phyloP scores from a whole-genome alignment of 1,140 invertebrate species.

The Rhopalosiphum maidis region DNA sequence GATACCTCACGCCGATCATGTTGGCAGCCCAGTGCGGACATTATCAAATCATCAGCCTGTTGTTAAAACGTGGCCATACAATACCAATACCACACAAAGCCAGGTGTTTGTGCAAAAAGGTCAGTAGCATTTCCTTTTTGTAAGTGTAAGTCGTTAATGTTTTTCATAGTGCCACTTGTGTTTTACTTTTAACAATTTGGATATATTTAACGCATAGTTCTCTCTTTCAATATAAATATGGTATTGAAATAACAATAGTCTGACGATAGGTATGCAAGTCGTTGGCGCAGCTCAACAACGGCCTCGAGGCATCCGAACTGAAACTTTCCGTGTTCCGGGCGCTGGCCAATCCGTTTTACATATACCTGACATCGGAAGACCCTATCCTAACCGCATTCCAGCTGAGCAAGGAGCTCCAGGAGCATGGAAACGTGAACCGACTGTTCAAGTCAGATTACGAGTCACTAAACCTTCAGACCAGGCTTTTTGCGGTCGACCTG shows the following conservation, averaged over 20 bases:
- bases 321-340: constrained; percentile 66
- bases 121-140: neutral
- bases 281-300: constrained; percentile 11
- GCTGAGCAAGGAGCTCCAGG: neutral
- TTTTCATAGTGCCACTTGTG: neutral
- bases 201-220: neutral
- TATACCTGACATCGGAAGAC: constrained; percentile 71
- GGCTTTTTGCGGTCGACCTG: neutral
- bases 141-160: too few species aligned
- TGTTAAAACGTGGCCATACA: constrained; percentile 69
- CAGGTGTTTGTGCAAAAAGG: constrained; percentile 68
- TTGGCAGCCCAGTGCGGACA: constrained; percentile 76
- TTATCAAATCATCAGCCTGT: constrained; percentile 72
- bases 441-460: constrained; percentile 36
- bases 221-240: neutral
- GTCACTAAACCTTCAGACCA: neutral
- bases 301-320: neutral
- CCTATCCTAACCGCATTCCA: constrained; percentile 72
- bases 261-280: constrained; percentile 25
- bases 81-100: constrained; percentile 69
- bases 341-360: constrained; percentile 71
- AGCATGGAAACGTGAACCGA: neutral
- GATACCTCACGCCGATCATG: constrained; percentile 75
- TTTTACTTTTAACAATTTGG: neutral
- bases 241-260: neutral